Base-by-base conservation (phyloP, 2,797 vertebrate genomes). In the Mormyrus hasselquistii region DNA sequence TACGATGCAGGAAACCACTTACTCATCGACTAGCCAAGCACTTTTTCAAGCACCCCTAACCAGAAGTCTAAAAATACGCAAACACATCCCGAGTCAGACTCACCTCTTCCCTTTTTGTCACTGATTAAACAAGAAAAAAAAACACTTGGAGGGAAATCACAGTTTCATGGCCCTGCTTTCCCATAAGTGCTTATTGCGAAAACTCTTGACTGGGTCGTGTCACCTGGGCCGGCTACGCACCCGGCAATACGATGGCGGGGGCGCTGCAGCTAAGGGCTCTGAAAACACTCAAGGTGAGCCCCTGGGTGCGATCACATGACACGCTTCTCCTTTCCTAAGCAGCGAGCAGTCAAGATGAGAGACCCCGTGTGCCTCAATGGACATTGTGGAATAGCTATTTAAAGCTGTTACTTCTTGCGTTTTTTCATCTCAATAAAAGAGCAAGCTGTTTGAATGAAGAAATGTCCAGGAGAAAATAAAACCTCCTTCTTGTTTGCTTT, bases 41-140 rank as follows among this genome's bases (percentile, higher is more conserved):
- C 89, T 94, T 95, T 91, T 88, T 86, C 82, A 29, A 9, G 50
- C 82, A 93, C 92, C 94, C 92, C 92, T 91, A 94, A 91, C 92
- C 29, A 90, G 90, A 89, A 91, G 91, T 93, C 92, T 92, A 88
- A 91, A 92, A 94, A 89, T 90, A 89, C 41, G 84, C 50, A 73
- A 76, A 76, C 88, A 86, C 89, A 93, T 94, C 94, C 93, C 91
- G 90, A 90, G 94, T 95, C 94, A 89, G 49, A 93, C 94, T 95
- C 92, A 94, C 93, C 90, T 95, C 93, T 96, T 95, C 94, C 93
- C 89, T 90, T 96, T 96, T 95, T 94, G 93, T 93, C 95, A 95
- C 93, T 93, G 88, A 94, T 94, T 93, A 92, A 92, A 95, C 91
- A 29, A 14, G 4, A 69, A 16, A 69, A 29, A 69, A 79, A 79